Conservation (phyloP, 1,140 invertebrate species). For the Holotrichia oblita region DNA sequence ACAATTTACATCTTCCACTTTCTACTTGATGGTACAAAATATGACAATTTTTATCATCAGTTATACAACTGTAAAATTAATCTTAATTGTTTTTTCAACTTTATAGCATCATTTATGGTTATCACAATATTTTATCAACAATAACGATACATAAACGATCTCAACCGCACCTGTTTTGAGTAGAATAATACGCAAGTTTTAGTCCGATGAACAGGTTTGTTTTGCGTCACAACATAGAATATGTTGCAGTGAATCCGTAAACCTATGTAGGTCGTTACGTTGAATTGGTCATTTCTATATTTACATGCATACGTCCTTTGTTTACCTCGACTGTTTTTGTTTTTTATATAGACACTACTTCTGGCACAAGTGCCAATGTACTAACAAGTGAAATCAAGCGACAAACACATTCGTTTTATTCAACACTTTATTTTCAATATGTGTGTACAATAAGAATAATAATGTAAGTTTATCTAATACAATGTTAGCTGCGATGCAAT, state of each 20-base stretch:
- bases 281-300: constrained; percentile 31
- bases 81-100: too few species aligned
- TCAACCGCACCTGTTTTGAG: background rate
- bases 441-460: too few species aligned
- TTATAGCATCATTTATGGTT: too few species aligned
- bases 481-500: too few species aligned
- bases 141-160: background rate
- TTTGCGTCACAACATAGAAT: constrained; percentile 5
- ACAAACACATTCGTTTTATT: too few species aligned
- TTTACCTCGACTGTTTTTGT: constrained; percentile 28
- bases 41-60: too few species aligned
- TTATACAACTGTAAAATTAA: too few species aligned
- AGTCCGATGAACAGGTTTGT: constrained; percentile 23
- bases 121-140: background rate
- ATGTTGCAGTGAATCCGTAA: constrained; percentile 13
- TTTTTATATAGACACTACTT: constrained; percentile 4
- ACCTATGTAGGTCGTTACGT: constrained; percentile 30
- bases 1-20: too few species aligned
- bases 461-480: too few species aligned
- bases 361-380: background rate
- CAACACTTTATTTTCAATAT: too few species aligned
- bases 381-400: background rate
- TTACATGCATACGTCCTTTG: constrained; percentile 33
- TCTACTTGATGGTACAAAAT: too few species aligned
- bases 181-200: constrained; percentile 11